Evolutionary conservation across 2,113 vertebrate genomes (phyloP), one percentile per base, ranked within the genome.

Genomic region (Stictonetta naevosa): DNA sequence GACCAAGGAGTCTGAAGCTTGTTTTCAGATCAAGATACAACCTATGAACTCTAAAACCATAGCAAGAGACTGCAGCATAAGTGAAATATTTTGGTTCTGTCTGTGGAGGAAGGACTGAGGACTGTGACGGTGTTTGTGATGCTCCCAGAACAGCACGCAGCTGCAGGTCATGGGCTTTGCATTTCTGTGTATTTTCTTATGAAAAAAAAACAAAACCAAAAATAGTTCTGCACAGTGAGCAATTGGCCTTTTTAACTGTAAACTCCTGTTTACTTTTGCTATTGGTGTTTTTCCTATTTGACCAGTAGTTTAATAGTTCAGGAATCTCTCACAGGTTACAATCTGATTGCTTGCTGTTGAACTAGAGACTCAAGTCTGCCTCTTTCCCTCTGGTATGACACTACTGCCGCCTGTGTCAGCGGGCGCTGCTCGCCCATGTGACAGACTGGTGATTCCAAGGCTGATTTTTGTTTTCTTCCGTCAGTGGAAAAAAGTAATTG

Each of bases 281-380:
- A 1, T 73, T 79, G 63, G 80, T 88, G 52, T 93, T 97, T 91
- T 96, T 80, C 74, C 77, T 81, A 13, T 82, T 81, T 89, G 75
- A 87, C 55, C 56, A 10, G 12, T 33, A 72, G 46, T 29, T 90
- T 74, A 86, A 75, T 48, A n/a, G 68, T 68, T 84, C 72, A 75
- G 59, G 71, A 75, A 90, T 90, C 82, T 86, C 3, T 3, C 0
- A 0, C 86, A 94, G 89, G 86, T 92, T 96, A 66, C 3, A 5
- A 77, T 87, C 68, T 78, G 63, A 31, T 89, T 88, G 3, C 33
- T 84, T 91, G 83, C 62, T 79, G 3, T 31, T 64, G 69, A 88
- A 88, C 77, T 67, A 44, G 34, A 88, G 58, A 44, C 62, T 71
- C 20, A 71, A 64, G 33, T 73, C 60, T 1, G 31, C 22, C 77